Evolutionary conservation across 30 jellyfish, hydroid and myxozoan species (phyloP).

Genomic region (Hydractinia symbiolongicarpus): DNA sequence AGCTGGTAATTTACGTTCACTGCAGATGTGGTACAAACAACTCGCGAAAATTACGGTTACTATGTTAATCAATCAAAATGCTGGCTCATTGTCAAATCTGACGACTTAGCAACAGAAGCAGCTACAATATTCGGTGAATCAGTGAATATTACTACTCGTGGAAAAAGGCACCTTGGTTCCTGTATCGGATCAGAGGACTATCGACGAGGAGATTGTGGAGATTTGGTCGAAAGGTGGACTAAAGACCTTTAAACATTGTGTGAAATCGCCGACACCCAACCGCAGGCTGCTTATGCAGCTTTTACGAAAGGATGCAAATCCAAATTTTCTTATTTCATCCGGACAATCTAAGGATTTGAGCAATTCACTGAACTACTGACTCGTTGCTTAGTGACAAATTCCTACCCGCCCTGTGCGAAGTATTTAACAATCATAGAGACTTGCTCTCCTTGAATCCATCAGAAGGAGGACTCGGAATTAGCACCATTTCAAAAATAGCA

Average conservation of each 20-base stretch:
- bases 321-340: slow-evolving; percentile 13
- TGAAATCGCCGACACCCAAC: background rate
- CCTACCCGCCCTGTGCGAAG: too few relatives aligned
- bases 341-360: background rate
- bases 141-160: slow-evolving; percentile 8
- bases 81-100: too few relatives aligned
- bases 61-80: too few relatives aligned
- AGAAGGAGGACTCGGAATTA: too few relatives aligned
- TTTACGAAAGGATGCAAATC: slow-evolving; percentile 13
- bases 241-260: too few relatives aligned
- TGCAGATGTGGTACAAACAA: background rate
- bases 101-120: background rate
- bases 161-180: slow-evolving; percentile 1
- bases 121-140: background rate
- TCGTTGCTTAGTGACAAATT: too few relatives aligned
- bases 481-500: too few relatives aligned
- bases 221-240: too few relatives aligned
- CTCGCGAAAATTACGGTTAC: background rate
- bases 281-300: slow-evolving; percentile 12
- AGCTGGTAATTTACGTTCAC: background rate
- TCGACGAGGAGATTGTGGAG: background rate
- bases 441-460: too few relatives aligned
- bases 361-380: too few relatives aligned
- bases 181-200: slow-evolving; percentile 1
- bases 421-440: too few relatives aligned